Percentiles rank a stretch among this genome's conserved stretches.
phyloP scores from a whole-genome alignment of 2,888 invertebrate genomes.

The Prosopocoilus inquinatus region DNA sequence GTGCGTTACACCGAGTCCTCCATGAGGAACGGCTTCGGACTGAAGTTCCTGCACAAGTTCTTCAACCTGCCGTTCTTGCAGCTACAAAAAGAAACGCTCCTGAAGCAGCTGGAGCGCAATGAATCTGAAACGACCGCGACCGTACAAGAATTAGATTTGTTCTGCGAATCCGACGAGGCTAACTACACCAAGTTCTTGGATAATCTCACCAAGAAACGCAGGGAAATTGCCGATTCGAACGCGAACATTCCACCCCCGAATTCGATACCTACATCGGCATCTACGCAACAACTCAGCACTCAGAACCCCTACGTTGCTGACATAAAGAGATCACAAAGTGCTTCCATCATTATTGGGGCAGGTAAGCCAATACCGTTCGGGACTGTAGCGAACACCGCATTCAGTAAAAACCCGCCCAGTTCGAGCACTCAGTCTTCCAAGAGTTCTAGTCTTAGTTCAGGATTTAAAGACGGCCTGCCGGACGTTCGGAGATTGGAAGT shows the following conservation, averaged over 20 bases:
- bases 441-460: constrained; percentile 42
- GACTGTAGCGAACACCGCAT: constrained; percentile 23
- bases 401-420: constrained; percentile 19
- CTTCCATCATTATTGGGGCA: constrained; percentile 49
- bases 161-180: constrained; percentile 73
- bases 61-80: constrained; percentile 92
- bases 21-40: constrained; percentile 94
- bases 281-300: constrained; percentile 54
- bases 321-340: constrained; percentile 48
- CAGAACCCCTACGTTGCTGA: constrained; percentile 44
- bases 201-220: constrained; percentile 68
- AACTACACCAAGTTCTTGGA: constrained; percentile 75
- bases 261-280: constrained; percentile 40
- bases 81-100: constrained; percentile 79
- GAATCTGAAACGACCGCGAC: constrained; percentile 76
- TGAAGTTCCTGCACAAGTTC: constrained; percentile 90
- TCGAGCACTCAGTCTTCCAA: constrained; percentile 35
- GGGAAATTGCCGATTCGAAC: constrained; percentile 68
- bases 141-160: constrained; percentile 71
- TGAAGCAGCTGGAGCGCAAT: constrained; percentile 79
- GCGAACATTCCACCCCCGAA: constrained; percentile 51
- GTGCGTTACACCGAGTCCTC: constrained; percentile 88
- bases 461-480: constrained; percentile 42
- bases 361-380: constrained; percentile 50
- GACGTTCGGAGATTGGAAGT: constrained; percentile 41